phyloP scores from a whole-genome alignment of 2,888 invertebrate genomes.

The Trichogramma evanescens region DNA sequence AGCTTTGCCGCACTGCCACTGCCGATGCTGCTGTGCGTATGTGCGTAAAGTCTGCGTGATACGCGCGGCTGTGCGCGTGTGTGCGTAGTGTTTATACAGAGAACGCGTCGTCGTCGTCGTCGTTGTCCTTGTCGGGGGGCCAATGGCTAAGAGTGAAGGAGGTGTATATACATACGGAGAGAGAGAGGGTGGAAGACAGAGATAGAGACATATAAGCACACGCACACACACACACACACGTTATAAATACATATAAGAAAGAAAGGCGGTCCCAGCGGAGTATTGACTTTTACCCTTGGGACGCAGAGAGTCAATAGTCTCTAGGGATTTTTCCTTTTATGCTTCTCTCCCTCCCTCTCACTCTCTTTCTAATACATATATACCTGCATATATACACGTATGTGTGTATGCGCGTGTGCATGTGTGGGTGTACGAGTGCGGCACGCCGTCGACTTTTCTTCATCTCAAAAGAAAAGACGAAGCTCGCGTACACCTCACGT shows the following conservation, averaged over 20 bases:
- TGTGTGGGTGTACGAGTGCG: too few species aligned
- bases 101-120: too few species aligned
- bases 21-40: not conserved
- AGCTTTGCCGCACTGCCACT: too few species aligned
- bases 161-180: conserved; percentile 20
- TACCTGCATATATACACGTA: not conserved
- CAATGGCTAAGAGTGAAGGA: too few species aligned
- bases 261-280: conserved; percentile 41
- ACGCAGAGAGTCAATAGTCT: conserved; percentile 47
- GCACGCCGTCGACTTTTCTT: too few species aligned
- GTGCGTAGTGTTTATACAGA: conserved; percentile 39
- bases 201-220: conserved; percentile 10
- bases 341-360: conserved; percentile 25
- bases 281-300: conserved; percentile 47
- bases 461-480: too few species aligned
- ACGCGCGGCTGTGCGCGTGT: conserved; percentile 30
- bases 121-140: too few species aligned
- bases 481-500: too few species aligned
- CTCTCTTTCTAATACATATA: conserved; percentile 1
- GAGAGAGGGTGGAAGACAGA: conserved; percentile 29
- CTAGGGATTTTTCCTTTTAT: conserved; percentile 42
- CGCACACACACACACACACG: too few species aligned
- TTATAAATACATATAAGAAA: conserved; percentile 4
- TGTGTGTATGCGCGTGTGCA: not conserved
- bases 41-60: too few species aligned